Conservation (phyloP, 2,797 vertebrate species). For the Pogonophryne albipinna region DNA sequence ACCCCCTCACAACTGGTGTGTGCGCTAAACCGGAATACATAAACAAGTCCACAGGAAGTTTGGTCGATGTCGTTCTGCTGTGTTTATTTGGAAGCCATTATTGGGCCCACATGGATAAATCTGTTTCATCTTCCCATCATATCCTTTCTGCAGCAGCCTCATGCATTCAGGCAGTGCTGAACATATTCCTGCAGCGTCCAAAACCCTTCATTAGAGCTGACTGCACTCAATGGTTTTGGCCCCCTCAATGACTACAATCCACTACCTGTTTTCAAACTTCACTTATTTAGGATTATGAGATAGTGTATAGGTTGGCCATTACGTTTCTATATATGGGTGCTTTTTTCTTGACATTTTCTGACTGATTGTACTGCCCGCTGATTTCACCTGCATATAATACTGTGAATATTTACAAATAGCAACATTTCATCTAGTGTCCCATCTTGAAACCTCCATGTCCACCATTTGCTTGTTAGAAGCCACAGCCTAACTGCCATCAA, state of each 20-base stretch:
- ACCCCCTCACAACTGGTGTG: not conserved
- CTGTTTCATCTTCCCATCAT: conserved; percentile 1
- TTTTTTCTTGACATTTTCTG: not conserved
- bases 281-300: not conserved
- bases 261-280: not conserved
- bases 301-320: too few species aligned
- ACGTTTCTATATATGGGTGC: not conserved
- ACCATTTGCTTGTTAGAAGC: too few species aligned
- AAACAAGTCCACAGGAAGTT: conserved; percentile 46
- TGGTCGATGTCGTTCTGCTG: not conserved
- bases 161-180: not conserved
- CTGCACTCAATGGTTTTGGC: not conserved
- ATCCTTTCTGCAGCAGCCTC: not conserved
- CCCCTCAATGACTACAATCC: too few species aligned
- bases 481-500: too few species aligned
- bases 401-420: not conserved
- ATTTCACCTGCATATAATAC: not conserved
- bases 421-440: too few species aligned
- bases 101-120: not conserved
- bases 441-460: too few species aligned
- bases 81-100: conserved; percentile 27
- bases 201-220: not conserved
- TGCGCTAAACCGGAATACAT: not conserved
- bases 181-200: not conserved
- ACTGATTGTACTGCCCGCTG: not conserved